These are phyloP conservation scores for Colostygia pectinataria DNA, from an alignment of 2,888 invertebrate genomes.

Conservation along the genomic window DNA sequence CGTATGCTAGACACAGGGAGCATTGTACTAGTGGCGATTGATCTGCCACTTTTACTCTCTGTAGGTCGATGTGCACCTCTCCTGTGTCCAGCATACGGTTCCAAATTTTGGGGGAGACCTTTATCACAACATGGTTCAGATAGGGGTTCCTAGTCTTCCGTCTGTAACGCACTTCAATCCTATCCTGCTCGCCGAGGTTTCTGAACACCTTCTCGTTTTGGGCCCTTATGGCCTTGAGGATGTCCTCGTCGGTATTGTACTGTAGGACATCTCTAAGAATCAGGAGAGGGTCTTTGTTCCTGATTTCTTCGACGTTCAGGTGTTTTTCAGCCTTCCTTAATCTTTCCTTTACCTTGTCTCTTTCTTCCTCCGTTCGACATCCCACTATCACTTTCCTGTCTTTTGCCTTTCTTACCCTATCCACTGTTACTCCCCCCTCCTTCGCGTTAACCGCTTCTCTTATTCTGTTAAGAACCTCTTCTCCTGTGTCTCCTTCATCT, in stretches of 20 bases:
- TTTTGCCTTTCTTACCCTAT: too few relatives aligned
- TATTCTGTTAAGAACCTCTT: not conserved
- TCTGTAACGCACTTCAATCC: not conserved
- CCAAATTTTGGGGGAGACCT: constrained; percentile 1
- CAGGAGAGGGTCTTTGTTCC: too few relatives aligned
- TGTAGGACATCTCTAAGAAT: not conserved
- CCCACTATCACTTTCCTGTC: not conserved
- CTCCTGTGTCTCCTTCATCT: not conserved
- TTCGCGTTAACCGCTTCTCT: not conserved
- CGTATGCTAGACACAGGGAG: not conserved
- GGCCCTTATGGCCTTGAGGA: not conserved
- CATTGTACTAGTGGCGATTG: constrained; percentile 3
- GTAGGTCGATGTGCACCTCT: constrained; percentile 1
- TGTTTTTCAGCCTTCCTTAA: not conserved
- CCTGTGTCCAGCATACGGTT: not conserved
- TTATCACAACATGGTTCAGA: not conserved
- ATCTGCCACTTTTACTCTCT: not conserved
- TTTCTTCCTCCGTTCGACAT: not conserved
- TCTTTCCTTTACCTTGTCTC: not conserved
- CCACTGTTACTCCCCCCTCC: constrained; percentile 4
- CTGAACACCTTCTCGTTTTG: not conserved
- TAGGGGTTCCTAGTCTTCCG: not conserved
- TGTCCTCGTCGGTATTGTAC: not conserved
- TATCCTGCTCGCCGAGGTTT: not conserved
- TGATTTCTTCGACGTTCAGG: not conserved